Percentiles rank a stretch among this genome's conserved stretches.
These are phyloP conservation scores for Synanthedon tipuliformis DNA, from an alignment of 2,888 invertebrate species.

Conservation along the genomic window DNA sequence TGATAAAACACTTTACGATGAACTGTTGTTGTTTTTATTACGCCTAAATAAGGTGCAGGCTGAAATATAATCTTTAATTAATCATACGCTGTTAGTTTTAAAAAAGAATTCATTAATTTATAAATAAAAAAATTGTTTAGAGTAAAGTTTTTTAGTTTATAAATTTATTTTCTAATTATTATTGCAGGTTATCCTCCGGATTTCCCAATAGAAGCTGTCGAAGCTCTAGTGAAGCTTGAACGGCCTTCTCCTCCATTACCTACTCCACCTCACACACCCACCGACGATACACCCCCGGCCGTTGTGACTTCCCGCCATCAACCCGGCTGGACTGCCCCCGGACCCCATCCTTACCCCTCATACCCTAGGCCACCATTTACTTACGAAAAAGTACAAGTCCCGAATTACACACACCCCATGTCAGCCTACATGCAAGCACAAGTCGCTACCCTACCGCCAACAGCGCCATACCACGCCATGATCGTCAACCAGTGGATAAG, in stretches of 20 bases:
- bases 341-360: slow-evolving; percentile 41
- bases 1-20: too few relatives aligned
- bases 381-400: slow-evolving; percentile 50
- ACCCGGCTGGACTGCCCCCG: slow-evolving; percentile 41
- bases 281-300: slow-evolving; percentile 69
- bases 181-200: slow-evolving; percentile 69
- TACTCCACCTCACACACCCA: slow-evolving; percentile 81
- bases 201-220: slow-evolving; percentile 69
- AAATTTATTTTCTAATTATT: neutral
- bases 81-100: neutral
- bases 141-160: slow-evolving; percentile 11
- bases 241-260: slow-evolving; percentile 73
- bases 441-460: slow-evolving; percentile 55
- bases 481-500: slow-evolving; percentile 81
- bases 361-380: slow-evolving; percentile 49
- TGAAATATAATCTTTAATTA: too few relatives aligned
- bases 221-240: slow-evolving; percentile 71
- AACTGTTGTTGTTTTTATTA: too few relatives aligned
- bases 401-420: slow-evolving; percentile 49
- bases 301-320: slow-evolving; percentile 55
- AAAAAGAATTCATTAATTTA: neutral
- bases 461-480: slow-evolving; percentile 69
- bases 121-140: neutral
- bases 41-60: too few relatives aligned
- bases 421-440: slow-evolving; percentile 59